Conservation (phyloP, 2,888 invertebrate genomes). For the Cantharis rufa region DNA sequence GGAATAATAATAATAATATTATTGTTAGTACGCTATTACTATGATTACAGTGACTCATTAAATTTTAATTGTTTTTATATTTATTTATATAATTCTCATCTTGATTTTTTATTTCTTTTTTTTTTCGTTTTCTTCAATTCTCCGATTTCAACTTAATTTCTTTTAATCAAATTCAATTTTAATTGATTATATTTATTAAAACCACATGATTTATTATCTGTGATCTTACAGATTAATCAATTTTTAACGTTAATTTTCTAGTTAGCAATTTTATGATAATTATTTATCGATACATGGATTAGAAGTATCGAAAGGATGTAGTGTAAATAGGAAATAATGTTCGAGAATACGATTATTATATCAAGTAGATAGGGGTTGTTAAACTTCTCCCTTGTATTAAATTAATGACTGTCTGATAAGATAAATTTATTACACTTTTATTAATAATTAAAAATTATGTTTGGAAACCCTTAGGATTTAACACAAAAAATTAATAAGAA, state of each 20-base stretch:
- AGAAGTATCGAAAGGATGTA: neutral
- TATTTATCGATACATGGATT: neutral
- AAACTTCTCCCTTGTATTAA: neutral
- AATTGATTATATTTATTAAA: too few species aligned
- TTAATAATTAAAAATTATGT: neutral
- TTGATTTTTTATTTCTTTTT: too few species aligned
- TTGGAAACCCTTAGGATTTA: neutral
- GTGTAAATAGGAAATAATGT: constrained; percentile 1
- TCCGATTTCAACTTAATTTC: too few species aligned
- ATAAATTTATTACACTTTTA: neutral
- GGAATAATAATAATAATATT: too few species aligned
- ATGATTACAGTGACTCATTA: too few species aligned
- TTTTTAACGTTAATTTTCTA: neutral
- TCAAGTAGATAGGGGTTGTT: neutral
- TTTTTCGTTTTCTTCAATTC: too few species aligned
- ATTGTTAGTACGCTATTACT: too few species aligned
- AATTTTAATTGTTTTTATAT: too few species aligned
- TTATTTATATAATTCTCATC: too few species aligned
- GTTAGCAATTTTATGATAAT: neutral
- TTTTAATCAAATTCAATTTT: too few species aligned
- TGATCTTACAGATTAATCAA: too few species aligned
- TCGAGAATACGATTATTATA: neutral
- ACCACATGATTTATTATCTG: too few species aligned
- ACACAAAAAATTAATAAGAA: neutral
- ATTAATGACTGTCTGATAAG: neutral